Conservation (phyloP, 2,113 vertebrate species). For the Tachysurus vachellii region DNA sequence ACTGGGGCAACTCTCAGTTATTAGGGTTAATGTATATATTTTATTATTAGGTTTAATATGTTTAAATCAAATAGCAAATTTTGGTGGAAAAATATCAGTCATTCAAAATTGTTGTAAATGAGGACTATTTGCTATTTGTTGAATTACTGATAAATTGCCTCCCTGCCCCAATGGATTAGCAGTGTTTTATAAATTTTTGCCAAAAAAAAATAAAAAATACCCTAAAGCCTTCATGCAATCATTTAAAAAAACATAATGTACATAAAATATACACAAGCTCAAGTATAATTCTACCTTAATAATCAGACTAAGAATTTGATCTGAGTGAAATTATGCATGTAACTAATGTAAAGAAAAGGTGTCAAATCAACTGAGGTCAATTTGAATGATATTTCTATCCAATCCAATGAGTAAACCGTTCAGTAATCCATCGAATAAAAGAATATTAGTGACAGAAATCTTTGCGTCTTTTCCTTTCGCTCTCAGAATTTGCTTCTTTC, state of each 20-base stretch:
- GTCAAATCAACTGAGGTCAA: neutral
- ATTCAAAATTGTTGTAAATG: neutral
- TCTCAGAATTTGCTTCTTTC: neutral
- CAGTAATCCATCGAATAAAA: neutral
- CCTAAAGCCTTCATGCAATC: neutral
- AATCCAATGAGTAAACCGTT: neutral
- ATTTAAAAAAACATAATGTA: neutral
- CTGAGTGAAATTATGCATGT: neutral
- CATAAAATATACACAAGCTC: neutral
- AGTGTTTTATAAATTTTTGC: neutral
- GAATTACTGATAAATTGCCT: neutral
- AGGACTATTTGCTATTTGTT: neutral
- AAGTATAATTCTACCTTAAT: neutral
- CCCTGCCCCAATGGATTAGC: neutral
- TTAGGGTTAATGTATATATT: too few species aligned
- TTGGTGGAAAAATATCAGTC: neutral
- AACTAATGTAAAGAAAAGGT: neutral
- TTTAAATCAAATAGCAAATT: too few species aligned
- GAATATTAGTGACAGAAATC: neutral
- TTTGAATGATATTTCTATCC: neutral
- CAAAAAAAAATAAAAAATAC: neutral
- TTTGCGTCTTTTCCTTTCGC: neutral
- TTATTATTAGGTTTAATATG: too few species aligned
- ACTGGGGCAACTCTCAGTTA: too few species aligned
- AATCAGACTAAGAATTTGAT: neutral